A percentile compares a stretch with the other conserved stretches of the same genome.
Conservation (phyloP, 2,888 invertebrate genomes). For the Chrysolina americana region DNA sequence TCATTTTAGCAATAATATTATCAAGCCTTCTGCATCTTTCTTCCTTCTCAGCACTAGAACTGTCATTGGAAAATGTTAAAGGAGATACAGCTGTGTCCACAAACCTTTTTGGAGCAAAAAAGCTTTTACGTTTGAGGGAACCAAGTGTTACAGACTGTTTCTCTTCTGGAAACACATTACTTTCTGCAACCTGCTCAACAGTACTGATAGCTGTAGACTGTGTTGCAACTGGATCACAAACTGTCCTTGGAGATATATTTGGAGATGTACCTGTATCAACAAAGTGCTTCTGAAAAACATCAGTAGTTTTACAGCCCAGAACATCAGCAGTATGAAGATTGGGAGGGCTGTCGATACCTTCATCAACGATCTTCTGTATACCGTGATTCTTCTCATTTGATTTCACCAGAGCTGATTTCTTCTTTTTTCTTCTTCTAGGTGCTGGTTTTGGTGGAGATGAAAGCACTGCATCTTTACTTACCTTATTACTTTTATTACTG, state of each 20-base stretch:
- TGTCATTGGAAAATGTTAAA: neutral
- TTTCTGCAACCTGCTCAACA: conserved; percentile 5
- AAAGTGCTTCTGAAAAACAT: neutral
- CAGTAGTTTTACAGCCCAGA: neutral
- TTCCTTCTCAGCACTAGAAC: neutral
- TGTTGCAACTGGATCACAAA: neutral
- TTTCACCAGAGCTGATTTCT: neutral
- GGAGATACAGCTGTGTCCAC: neutral
- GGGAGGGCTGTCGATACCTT: neutral
- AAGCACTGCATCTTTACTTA: neutral
- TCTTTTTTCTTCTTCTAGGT: conserved; percentile 18
- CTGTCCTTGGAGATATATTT: neutral
- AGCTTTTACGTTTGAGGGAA: neutral
- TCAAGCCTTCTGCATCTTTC: conserved; percentile 9
- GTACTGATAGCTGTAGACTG: neutral
- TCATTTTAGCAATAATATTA: conserved; percentile 1
- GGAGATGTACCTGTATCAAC: neutral
- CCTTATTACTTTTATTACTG: neutral
- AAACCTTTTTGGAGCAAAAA: neutral
- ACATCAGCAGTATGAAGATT: neutral
- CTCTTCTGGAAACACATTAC: neutral
- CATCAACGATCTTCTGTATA: neutral
- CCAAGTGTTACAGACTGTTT: neutral
- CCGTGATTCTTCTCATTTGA: neutral
- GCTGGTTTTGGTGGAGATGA: conserved; percentile 4